Evolutionary conservation across 2,888 invertebrate species (phyloP).

Genomic region (Acheta domesticus): DNA sequence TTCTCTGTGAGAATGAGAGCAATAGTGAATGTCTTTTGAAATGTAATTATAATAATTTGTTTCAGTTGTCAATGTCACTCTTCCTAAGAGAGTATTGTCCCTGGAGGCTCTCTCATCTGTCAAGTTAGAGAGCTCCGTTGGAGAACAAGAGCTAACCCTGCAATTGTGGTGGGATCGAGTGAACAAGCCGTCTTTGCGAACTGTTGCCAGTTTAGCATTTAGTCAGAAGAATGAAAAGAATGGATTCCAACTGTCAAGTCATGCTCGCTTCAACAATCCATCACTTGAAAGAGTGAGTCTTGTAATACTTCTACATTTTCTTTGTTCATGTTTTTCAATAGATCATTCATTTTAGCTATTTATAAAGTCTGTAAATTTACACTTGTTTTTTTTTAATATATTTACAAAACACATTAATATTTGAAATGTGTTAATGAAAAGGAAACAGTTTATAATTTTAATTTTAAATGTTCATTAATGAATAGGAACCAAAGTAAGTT

Average conservation of each 20-base stretch:
- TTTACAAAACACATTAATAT: too few species aligned
- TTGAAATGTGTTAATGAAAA: too few species aligned
- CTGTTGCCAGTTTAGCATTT: not conserved
- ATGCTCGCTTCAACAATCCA: not conserved
- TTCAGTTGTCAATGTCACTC: conserved; percentile 25
- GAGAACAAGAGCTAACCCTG: conserved; percentile 45
- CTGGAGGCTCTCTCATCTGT: conserved; percentile 23
- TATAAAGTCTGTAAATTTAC: too few species aligned
- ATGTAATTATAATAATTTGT: not conserved
- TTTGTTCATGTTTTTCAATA: too few species aligned
- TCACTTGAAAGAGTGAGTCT: not conserved
- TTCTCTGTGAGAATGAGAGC: too few species aligned
- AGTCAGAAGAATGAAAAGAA: not conserved
- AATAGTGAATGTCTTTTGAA: too few species aligned
- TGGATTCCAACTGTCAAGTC: not conserved
- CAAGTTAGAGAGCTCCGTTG: conserved; percentile 21
- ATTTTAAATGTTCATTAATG: too few species aligned
- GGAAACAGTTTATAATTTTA: too few species aligned
- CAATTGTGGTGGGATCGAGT: conserved; percentile 68
- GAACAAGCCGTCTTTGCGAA: conserved; percentile 53
- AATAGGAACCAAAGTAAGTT: too few species aligned
- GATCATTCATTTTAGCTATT: too few species aligned
- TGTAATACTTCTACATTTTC: too few species aligned
- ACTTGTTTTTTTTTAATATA: too few species aligned
- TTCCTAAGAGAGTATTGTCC: conserved; percentile 31